Conservation (phyloP, 2,797 vertebrate genomes). For the Gymnothorax javanicus region DNA sequence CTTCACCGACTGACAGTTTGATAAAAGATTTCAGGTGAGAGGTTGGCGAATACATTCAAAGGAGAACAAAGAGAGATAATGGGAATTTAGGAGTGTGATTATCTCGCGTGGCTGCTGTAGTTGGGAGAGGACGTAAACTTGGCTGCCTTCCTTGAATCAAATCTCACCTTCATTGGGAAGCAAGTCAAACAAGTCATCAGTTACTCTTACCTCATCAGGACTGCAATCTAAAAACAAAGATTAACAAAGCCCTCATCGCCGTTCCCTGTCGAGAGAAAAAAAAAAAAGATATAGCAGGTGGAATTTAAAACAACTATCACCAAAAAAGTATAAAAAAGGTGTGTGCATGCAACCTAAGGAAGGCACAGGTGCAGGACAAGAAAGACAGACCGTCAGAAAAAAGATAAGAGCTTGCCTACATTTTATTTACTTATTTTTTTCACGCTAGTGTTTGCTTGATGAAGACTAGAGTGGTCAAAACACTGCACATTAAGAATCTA, state of each 20-base stretch:
- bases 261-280: neutral
- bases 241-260: neutral
- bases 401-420: no score
- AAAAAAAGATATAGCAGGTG: neutral
- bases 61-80: neutral
- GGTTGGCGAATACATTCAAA: neutral
- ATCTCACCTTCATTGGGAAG: neutral
- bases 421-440: no score
- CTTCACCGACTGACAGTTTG: neutral
- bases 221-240: neutral
- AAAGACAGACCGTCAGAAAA: no score
- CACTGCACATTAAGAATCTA: no score
- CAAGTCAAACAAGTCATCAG: constrained; percentile 13
- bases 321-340: neutral
- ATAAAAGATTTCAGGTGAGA: neutral
- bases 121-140: neutral
- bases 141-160: neutral
- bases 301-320: neutral
- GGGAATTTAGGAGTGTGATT: neutral
- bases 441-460: no score
- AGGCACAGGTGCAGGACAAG: no score
- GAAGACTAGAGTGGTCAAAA: no score
- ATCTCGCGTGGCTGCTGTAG: neutral
- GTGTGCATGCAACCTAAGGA: neutral
- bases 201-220: neutral